Conservation (phyloP, 1,140 invertebrate genomes). For the Palaemon carinicauda region DNA sequence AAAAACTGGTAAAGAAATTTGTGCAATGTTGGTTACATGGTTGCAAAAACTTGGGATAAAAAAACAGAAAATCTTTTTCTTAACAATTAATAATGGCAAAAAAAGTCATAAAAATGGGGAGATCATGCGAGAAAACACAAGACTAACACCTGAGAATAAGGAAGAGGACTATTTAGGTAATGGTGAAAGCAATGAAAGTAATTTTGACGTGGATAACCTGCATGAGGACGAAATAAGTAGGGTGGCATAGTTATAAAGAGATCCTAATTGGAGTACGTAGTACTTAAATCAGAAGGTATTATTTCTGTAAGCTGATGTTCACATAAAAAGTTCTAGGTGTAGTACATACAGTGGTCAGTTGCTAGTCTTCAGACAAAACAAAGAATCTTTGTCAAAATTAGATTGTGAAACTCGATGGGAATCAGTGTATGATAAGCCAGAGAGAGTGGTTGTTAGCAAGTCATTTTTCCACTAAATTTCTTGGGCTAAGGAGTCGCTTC, state of each 20-base stretch:
- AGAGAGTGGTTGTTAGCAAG: too few relatives aligned
- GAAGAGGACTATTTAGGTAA: conserved; percentile 10
- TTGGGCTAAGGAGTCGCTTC: too few relatives aligned
- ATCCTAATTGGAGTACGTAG: neutral
- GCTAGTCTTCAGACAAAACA: too few relatives aligned
- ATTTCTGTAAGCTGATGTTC: neutral
- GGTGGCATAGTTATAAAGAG: neutral
- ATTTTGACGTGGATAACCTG: neutral
- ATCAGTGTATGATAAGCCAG: too few relatives aligned
- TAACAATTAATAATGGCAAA: neutral
- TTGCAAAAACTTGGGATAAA: neutral
- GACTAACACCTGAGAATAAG: too few relatives aligned
- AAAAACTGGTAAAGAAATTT: conserved; percentile 1
- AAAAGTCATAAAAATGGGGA: neutral
- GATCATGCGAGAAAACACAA: too few relatives aligned
- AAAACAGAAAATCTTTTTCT: neutral
- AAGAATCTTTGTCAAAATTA: too few relatives aligned
- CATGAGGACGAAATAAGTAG: too few relatives aligned
- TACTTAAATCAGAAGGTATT: neutral
- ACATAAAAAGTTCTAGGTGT: neutral
- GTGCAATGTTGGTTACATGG: neutral
- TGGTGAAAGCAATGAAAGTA: neutral
- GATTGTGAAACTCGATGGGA: too few relatives aligned
- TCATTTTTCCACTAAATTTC: too few relatives aligned
- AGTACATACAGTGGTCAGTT: neutral